These are phyloP conservation scores for Taeniopygia guttata DNA, from an alignment of 2,797 vertebrate genomes.

Conservation along the genomic window DNA sequence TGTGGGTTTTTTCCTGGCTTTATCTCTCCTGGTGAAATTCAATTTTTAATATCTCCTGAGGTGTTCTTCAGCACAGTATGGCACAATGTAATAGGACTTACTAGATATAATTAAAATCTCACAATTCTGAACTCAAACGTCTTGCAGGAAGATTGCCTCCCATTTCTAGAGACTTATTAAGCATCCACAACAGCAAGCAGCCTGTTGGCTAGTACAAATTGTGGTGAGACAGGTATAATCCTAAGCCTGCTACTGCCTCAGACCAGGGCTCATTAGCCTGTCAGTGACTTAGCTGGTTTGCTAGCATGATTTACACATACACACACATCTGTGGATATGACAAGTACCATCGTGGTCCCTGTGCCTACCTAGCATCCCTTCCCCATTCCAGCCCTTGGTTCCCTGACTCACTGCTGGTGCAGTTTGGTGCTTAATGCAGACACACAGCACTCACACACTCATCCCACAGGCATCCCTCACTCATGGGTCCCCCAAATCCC, in stretches of 20 bases:
- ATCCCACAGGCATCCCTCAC: too few relatives aligned
- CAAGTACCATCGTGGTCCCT: not conserved
- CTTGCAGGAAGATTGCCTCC: not conserved
- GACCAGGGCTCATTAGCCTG: not conserved
- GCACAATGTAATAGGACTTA: not conserved
- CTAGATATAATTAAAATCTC: not conserved
- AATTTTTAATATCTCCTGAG: not conserved
- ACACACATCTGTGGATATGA: fast-evolving
- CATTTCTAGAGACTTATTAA: not conserved
- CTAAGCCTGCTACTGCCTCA: not conserved
- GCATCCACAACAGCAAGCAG: not conserved
- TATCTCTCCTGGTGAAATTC: not conserved
- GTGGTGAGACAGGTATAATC: not conserved
- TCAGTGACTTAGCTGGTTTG: not conserved
- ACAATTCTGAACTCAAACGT: not conserved
- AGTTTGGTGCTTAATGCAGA: not conserved
- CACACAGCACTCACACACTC: not conserved
- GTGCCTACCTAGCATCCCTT: fast-evolving
- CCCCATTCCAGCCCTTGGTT: not conserved
- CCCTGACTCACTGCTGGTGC: not conserved
- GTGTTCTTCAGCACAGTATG: not conserved
- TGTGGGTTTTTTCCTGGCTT: not conserved
- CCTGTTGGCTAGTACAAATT: not conserved
- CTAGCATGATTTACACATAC: not conserved
- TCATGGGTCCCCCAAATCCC: not conserved